phyloP scores from a whole-genome alignment of 2,113 vertebrate species.

The Ploceus nigricollis region DNA sequence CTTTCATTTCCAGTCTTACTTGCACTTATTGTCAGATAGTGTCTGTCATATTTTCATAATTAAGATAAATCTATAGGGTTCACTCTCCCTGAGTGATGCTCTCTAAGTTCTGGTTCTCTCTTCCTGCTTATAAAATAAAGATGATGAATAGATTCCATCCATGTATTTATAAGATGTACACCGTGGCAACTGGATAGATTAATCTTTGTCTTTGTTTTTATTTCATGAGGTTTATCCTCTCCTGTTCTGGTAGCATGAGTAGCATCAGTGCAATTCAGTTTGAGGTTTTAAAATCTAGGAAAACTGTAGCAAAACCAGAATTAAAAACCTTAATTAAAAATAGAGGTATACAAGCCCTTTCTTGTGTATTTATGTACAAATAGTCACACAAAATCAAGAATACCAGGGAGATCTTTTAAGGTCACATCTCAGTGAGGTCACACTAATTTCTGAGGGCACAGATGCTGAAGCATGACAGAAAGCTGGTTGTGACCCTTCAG shows the following conservation, averaged over 20 bases:
- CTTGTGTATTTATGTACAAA: not conserved
- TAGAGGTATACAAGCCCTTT: not conserved
- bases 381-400: not conserved
- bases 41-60: constrained; percentile 51
- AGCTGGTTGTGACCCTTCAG: not conserved
- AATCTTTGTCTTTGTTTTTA: constrained; percentile 12
- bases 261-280: not conserved
- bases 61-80: constrained; percentile 37
- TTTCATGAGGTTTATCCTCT: not conserved
- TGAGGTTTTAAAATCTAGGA: not conserved
- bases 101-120: not conserved
- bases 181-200: not conserved
- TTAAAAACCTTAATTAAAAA: not conserved
- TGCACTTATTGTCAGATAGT: not conserved
- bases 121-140: constrained; percentile 32
- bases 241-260: not conserved
- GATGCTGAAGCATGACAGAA: not conserved
- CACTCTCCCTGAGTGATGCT: constrained; percentile 16
- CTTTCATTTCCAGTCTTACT: not conserved
- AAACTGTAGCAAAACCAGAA: not conserved
- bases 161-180: not conserved
- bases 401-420: not conserved
- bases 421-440: not conserved
- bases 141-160: constrained; percentile 37
- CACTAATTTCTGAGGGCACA: not conserved